Base-by-base conservation (phyloP, 53 echinoderm and acorn worm species). In the Antedon mediterranea region DNA sequence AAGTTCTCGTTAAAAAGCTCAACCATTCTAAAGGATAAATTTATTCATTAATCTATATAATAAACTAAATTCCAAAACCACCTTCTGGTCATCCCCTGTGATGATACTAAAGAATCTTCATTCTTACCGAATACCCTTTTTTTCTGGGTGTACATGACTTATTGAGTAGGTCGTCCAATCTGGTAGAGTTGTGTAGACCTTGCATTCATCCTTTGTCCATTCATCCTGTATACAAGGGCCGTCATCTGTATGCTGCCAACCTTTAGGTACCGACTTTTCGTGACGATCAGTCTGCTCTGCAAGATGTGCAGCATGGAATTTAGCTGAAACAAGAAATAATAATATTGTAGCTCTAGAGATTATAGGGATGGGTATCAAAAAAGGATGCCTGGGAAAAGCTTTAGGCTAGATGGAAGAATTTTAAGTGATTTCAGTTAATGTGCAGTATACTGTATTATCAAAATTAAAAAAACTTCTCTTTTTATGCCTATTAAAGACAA, bases 51-150 rank as follows among this genome's bases (percentile, higher is more conserved):
- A n/a, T n/a, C 23, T 4, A 32, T 75, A 75, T 74, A 72, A 34
- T 14, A 43, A 26, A 29, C 29, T n/a, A n/a, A n/a, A n/a, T n/a
- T n/a, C n/a, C n/a, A n/a, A n/a, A n/a, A n/a, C n/a, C n/a, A n/a
- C n/a, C n/a, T 43, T 43, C 23, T 23, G 43, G 43, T 28, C 72
- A 18, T 44, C 7, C 13, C 43, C 44, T 70, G 43, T 44, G 0
- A 79, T 79, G 32, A 30, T 0, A 27, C 30, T 20, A 57, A 18
- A 79, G 44, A 9, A 43, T 77, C 26, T 8, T 32, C 0, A 43
- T 0, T 73, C 83, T 72, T 43, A 87, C 87, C 76, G 41, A 23
- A 87, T 34, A 20, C 87, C 87, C 72, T 87, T 87, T 43, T 83
- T 87, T 76, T 83, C 87, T 2, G 87, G 87, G 8, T 80, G 83